phyloP scores from a whole-genome alignment of 2,888 invertebrate species.

The Sinelater perroti region DNA sequence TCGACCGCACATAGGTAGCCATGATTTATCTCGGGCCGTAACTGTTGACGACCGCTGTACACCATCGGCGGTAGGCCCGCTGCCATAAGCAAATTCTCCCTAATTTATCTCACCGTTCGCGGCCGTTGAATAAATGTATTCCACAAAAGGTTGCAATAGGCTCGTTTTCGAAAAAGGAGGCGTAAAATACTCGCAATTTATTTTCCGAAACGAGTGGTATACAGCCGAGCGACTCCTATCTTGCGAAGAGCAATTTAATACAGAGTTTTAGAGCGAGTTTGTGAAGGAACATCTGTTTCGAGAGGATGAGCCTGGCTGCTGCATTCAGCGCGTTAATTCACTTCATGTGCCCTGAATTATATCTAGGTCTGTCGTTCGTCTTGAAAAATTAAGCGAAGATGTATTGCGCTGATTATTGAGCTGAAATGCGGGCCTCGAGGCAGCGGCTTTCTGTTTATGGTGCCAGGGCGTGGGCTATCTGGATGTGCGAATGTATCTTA shows the following conservation, averaged over 20 bases:
- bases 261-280: conserved; percentile 1
- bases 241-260: conserved; percentile 4
- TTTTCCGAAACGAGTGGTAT: conserved; percentile 8
- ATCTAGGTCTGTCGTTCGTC: background rate
- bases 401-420: too few species aligned
- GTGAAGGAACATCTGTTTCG: conserved; percentile 11
- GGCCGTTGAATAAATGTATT: conserved; percentile 13
- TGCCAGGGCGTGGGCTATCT: too few species aligned
- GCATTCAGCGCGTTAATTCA: background rate
- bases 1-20: too few species aligned
- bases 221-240: conserved; percentile 6
- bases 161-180: conserved; percentile 11
- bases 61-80: too few species aligned
- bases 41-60: too few species aligned
- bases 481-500: background rate
- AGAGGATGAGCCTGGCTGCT: background rate
- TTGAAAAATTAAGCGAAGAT: background rate
- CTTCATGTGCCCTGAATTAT: background rate
- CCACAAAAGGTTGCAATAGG: background rate
- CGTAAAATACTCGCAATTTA: conserved; percentile 13
- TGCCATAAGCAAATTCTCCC: too few species aligned
- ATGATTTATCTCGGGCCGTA: too few species aligned
- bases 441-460: too few species aligned
- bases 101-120: background rate
- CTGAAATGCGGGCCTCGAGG: too few species aligned